A percentile compares a stretch with the other conserved stretches of the same genome.
Conservation (phyloP, 1,140 invertebrate genomes). For the Heliothis virescens region DNA sequence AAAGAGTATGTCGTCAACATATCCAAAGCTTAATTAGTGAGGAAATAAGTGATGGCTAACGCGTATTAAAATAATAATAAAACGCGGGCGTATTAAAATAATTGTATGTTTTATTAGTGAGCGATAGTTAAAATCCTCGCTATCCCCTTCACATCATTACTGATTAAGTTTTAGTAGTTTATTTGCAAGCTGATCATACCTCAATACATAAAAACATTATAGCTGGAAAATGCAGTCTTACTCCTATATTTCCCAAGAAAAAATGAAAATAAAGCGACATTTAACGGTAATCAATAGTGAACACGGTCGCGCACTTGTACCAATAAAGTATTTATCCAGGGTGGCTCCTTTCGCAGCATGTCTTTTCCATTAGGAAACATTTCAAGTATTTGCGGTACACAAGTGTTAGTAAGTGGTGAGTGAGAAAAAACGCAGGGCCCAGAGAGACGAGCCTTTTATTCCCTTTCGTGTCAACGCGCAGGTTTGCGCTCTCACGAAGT, state of each 20-base stretch:
- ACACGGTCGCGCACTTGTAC: slow-evolving; percentile 73
- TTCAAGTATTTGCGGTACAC: slow-evolving; percentile 82
- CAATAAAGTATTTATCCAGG: slow-evolving; percentile 85
- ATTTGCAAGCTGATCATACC: no score
- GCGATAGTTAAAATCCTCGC: no score
- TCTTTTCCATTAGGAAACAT: slow-evolving; percentile 85
- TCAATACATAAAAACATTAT: no score
- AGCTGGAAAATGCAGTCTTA: background rate
- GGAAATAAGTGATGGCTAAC: no score
- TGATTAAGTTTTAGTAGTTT: no score
- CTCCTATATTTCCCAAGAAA: background rate
- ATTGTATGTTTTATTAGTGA: no score
- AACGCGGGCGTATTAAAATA: no score
- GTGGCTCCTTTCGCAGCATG: slow-evolving; percentile 76
- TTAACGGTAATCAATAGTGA: slow-evolving; percentile 63
- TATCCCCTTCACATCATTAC: no score
- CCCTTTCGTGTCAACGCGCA: slow-evolving; percentile 56
- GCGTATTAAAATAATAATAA: no score
- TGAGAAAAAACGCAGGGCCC: slow-evolving; percentile 68
- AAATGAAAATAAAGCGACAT: slow-evolving; percentile 16
- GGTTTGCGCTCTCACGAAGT: slow-evolving; percentile 52
- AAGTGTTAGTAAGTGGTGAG: slow-evolving; percentile 75
- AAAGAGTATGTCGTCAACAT: no score
- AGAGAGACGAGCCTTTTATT: slow-evolving; percentile 32
- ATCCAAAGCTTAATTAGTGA: no score